phyloP scores from a whole-genome alignment of 2,888 invertebrate species.

The Cyrtodaria siliqua region DNA sequence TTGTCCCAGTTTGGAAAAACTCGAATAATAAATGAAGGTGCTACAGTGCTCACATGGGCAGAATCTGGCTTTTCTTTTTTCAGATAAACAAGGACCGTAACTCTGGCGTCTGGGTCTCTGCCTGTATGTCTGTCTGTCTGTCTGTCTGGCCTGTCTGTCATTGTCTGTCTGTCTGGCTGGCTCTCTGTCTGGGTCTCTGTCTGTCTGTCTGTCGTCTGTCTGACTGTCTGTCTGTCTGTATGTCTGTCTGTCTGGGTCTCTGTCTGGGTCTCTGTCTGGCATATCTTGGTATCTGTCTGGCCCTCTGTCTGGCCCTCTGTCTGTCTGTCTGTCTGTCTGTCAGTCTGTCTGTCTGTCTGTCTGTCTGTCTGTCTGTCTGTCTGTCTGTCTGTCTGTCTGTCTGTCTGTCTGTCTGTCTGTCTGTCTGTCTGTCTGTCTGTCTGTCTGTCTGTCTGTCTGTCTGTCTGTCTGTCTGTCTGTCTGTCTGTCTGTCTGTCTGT shows the following conservation, averaged over 20 bases:
- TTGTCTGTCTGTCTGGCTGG: slow-evolving; percentile 11
- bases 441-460: slow-evolving; percentile 12
- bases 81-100: too few species aligned
- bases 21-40: too few species aligned
- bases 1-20: too few species aligned
- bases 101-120: too few species aligned
- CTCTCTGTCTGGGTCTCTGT: slow-evolving; percentile 9
- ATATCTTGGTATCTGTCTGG: too few species aligned
- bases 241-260: background rate
- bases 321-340: too few species aligned
- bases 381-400: slow-evolving; percentile 14
- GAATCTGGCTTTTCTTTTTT: too few species aligned
- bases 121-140: slow-evolving; percentile 8
- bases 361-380: background rate
- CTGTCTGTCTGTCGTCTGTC: slow-evolving; percentile 8
- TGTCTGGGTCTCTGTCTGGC: too few species aligned
- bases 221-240: slow-evolving; percentile 4
- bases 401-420: slow-evolving; percentile 15
- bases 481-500: slow-evolving; percentile 1
- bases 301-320: too few species aligned
- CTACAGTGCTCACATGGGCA: too few species aligned
- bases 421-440: slow-evolving; percentile 15
- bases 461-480: slow-evolving; percentile 20
- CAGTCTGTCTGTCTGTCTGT: too few species aligned
- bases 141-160: slow-evolving; percentile 16